These are phyloP conservation scores for Dynastes hyllus DNA, from an alignment of 2,888 invertebrate genomes.

Conservation along the genomic window DNA sequence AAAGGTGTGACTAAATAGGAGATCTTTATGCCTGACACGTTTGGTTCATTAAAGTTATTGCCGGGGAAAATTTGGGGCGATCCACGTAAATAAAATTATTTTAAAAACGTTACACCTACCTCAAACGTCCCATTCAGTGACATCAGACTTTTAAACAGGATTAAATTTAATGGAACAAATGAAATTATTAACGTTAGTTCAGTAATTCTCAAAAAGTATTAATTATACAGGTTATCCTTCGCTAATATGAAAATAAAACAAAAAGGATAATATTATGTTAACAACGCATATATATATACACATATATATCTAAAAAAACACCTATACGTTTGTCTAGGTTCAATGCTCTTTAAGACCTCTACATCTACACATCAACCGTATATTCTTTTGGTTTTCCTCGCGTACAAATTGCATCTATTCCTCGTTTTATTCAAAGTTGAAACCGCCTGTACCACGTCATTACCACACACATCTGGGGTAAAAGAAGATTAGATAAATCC, in stretches of 20 bases:
- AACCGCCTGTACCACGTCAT: not conserved
- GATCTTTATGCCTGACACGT: conserved; percentile 33
- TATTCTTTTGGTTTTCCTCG: not conserved
- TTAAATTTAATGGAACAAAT: no score
- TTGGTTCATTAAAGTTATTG: conserved; percentile 27
- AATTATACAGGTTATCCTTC: not conserved
- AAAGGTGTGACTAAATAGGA: conserved; percentile 39
- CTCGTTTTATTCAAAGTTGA: conserved; percentile 14
- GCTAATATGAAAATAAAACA: conserved; percentile 7
- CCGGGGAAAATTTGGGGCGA: conserved; percentile 31
- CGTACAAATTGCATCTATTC: conserved; percentile 8
- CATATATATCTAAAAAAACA: not conserved
- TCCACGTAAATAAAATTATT: conserved; percentile 33
- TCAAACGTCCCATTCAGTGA: not conserved
- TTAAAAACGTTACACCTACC: conserved; percentile 13
- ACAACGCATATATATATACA: not conserved
- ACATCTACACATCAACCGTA: not conserved
- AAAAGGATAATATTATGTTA: not conserved
- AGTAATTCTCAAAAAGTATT: no score
- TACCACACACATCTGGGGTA: conserved; percentile 3
- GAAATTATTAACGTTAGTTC: no score
- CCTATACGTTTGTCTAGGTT: conserved; percentile 2
- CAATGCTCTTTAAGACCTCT: conserved; percentile 7
- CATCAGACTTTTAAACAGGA: no score
- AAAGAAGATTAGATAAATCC: no score